Evolutionary conservation across 2,888 invertebrate genomes (phyloP).

Genomic region (Theodoxus fluviatilis): DNA sequence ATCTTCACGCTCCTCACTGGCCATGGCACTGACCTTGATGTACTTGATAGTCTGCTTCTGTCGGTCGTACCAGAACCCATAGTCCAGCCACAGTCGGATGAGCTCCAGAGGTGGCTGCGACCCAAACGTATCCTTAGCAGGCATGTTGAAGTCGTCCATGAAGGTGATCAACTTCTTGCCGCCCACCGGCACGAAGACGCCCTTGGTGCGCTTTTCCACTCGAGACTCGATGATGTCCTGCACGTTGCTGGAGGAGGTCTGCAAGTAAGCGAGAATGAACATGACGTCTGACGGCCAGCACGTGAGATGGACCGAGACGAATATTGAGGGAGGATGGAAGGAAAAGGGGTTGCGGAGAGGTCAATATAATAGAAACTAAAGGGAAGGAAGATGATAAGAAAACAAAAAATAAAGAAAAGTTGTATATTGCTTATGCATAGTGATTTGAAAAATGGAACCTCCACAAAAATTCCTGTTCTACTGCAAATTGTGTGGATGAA

Average conservation of each 20-base stretch:
- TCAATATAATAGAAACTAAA: too few species aligned
- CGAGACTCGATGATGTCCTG: constrained; percentile 85
- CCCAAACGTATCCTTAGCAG: constrained; percentile 85
- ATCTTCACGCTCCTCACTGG: too few species aligned
- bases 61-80: constrained; percentile 89
- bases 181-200: constrained; percentile 80
- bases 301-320: background rate
- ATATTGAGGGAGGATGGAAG: too few species aligned
- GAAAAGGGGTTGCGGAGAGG: too few species aligned
- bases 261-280: constrained; percentile 16
- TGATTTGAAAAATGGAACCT: too few species aligned
- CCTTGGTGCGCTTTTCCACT: constrained; percentile 88
- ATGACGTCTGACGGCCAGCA: too few species aligned
- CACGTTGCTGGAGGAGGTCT: constrained; percentile 83
- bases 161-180: constrained; percentile 84
- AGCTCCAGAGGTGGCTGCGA: constrained; percentile 89
- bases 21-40: constrained; percentile 71
- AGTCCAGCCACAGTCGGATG: constrained; percentile 84
- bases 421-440: too few species aligned
- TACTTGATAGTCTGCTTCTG: constrained; percentile 79
- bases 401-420: too few species aligned
- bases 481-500: too few species aligned
- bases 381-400: too few species aligned
- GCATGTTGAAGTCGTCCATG: constrained; percentile 94
- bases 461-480: too few species aligned